These are phyloP conservation scores for Entosphenus tridentatus DNA, from an alignment of 2,113 vertebrate species.

Conservation along the genomic window DNA sequence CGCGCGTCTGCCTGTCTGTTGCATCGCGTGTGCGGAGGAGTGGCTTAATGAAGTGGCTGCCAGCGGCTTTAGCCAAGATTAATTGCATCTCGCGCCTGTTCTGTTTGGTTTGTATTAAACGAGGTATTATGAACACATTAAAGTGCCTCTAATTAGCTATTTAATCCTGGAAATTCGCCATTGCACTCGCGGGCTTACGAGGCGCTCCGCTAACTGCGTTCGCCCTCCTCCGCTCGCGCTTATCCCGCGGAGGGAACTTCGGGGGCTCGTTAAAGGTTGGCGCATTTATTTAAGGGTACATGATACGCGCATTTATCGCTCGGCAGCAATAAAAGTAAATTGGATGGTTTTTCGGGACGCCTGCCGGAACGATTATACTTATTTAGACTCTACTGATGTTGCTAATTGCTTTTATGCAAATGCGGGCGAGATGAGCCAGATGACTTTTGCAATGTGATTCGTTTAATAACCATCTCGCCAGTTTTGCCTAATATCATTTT, in stretches of 20 bases:
- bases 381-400: not conserved
- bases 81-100: constrained; percentile 2
- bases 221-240: not conserved
- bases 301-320: not conserved
- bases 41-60: not conserved
- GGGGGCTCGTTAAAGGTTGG: not conserved
- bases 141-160: constrained; percentile 6
- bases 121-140: constrained; percentile 6
- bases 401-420: too few relatives aligned
- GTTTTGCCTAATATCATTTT: too few relatives aligned
- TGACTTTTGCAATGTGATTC: too few relatives aligned
- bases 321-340: constrained; percentile 4
- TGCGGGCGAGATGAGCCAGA: too few relatives aligned
- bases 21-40: too few relatives aligned
- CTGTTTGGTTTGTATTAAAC: constrained; percentile 7
- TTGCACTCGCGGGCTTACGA: constrained; percentile 4
- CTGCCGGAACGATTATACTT: not conserved
- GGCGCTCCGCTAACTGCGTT: not conserved
- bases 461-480: too few relatives aligned
- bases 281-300: constrained; percentile 2
- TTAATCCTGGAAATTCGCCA: constrained; percentile 6
- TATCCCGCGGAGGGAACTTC: constrained; percentile 4
- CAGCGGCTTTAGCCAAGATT: constrained; percentile 2
- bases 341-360: not conserved
- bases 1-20: too few relatives aligned